Percentiles rank a stretch among this genome's conserved stretches.
phyloP scores from a whole-genome alignment of 2,113 vertebrate species.

The Otolemur garnettii region DNA sequence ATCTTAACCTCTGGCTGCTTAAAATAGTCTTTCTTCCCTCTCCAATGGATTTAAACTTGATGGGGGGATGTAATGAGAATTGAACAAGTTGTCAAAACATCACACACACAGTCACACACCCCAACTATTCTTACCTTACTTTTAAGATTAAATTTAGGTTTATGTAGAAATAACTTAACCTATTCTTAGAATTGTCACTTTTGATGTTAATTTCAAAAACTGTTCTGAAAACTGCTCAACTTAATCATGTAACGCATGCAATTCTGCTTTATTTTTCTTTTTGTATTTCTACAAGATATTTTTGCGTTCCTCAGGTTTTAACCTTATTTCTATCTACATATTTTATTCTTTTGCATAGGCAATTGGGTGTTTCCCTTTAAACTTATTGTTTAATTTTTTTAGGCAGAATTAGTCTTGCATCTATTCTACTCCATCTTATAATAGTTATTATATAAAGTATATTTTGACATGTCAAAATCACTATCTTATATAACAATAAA shows the following conservation, averaged over 20 bases:
- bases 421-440: neutral
- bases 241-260: neutral
- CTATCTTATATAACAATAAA: neutral
- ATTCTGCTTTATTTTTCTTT: neutral
- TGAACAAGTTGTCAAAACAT: neutral
- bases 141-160: slow-evolving; percentile 14
- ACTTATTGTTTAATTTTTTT: neutral
- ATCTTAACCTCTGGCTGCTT: neutral
- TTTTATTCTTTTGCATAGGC: neutral
- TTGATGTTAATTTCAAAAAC: slow-evolving; percentile 9
- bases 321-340: neutral
- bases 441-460: neutral
- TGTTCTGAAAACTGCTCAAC: neutral
- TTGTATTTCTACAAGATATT: neutral
- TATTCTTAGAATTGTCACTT: neutral
- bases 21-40: neutral
- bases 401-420: neutral
- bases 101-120: neutral
- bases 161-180: neutral
- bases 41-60: neutral
- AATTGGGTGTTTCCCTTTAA: neutral
- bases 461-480: slow-evolving; percentile 29
- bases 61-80: neutral
- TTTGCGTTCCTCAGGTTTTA: neutral
- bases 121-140: neutral